Evolutionary conservation across 2,888 invertebrate species (phyloP).

Genomic region (Bellardia bayeri): DNA sequence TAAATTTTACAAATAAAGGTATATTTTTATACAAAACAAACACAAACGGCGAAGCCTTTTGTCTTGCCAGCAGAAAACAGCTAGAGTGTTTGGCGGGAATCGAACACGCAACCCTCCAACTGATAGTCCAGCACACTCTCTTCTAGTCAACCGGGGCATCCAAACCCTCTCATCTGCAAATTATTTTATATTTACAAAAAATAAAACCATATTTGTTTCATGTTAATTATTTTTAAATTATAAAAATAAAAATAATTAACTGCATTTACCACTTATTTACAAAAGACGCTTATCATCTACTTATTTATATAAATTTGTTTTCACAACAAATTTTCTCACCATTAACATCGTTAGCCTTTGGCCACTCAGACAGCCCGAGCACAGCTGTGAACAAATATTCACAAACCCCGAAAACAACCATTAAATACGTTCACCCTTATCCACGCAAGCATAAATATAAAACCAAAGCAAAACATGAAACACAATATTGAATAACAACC

Average conservation of each 20-base stretch:
- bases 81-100: no score
- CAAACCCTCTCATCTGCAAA: no score
- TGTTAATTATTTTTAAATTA: not conserved
- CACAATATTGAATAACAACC: constrained; percentile 54
- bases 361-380: constrained; percentile 52
- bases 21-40: no score
- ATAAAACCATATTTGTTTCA: no score
- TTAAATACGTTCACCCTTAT: constrained; percentile 4
- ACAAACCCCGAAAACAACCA: not conserved
- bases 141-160: no score
- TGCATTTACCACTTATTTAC: not conserved
- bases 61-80: no score
- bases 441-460: not conserved
- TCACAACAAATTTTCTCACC: not conserved
- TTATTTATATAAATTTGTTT: not conserved
- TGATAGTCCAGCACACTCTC: no score
- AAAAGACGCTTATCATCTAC: not conserved
- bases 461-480: constrained; percentile 24
- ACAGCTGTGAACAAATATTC: constrained; percentile 45
- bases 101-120: no score
- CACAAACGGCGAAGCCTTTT: no score
- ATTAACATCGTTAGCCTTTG: constrained; percentile 28
- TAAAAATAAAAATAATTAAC: constrained; percentile 4
- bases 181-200: no score
- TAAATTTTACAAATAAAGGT: no score